Evolutionary conservation across 2,797 vertebrate species (phyloP), one percentile per base, ranked within the genome.

Genomic region (Enoplosus armatus): DNA sequence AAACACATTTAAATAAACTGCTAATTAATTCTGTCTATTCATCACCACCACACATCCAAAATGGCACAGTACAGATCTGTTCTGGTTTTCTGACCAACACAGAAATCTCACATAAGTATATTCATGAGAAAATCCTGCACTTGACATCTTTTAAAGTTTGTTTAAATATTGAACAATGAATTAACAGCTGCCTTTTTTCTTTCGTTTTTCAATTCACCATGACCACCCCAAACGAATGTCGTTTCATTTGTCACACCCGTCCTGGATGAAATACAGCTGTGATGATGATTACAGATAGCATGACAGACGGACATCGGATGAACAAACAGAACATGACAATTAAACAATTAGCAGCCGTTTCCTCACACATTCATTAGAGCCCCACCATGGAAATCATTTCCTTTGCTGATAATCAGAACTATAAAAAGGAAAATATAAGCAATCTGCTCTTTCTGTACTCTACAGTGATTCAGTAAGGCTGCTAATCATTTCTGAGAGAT

Each of bases 331-430:
- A 81, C 75, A 64, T 80, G 79, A 82, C 78, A 77, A 90, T 94
- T 94, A 96, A 98, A 96, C 86, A 96, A 95, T 98, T 97, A 97
- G 96, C 97, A 97, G 97, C 95, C 95, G 84, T 94, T 86, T 80
- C 68, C 56, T 76, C 75, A 65, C 83, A 58, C 61, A 78, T 80
- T 81, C 54, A 77, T 72, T 58, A 70, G 22, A 77, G 61, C 58
- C 54, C 66, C 41, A 20, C 50, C 58, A 41, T 31, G 43, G 60
- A 79, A 82, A 74, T 61, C 0, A 64, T 59, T 72, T 54, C 69
- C 64, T 35, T 67, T 6, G 51, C 68, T 80, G 68, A 62, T 58
- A 51, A 77, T 53, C 65, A 73, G n/a, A 82, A 50, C 54, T 67
- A 63, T 11, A 9, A 43, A 8, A 43, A 64, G 39, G 43, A 37